Evolutionary conservation across 2,888 invertebrate species (phyloP), one percentile per base, ranked within the genome.

Genomic region (Eupithecia insigniata): DNA sequence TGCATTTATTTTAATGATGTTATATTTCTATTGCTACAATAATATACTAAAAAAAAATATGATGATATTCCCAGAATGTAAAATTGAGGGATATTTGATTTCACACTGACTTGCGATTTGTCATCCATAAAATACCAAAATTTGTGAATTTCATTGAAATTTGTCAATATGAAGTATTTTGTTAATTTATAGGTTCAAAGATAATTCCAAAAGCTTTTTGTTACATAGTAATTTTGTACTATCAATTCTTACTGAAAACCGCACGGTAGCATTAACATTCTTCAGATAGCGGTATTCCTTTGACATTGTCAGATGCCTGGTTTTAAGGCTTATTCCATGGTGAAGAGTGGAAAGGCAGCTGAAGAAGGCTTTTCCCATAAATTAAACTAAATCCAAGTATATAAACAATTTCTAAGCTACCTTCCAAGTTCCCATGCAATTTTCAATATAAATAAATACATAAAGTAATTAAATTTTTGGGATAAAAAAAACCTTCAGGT

Each of bases 241-340:
- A 78, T 77, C 74, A 75, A 72, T 75, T 75, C 78, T 76, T 74
- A 76, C 74, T 79, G 75, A 75, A 78, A 79, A 78, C 77, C 78
- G 69, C 77, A 72, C 65, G 69, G 62, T 43, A 78, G 76, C 78
- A 83, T 83, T 82, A 82, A 81, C 79, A 82, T 84, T 83, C 83
- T 81, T 80, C 79, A 76, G 81, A 81, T 84, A 81, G 76, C 79
- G 76, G 78, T 76, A 79, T 80, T 77, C 79, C 82, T 82, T 87
- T 87, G 85, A 82, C 83, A 84, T 81, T 84, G 84, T 80, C 81
- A 82, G 79, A 84, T 83, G 82, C 83, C 81, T 81, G 80, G 79
- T 74, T 83, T 82, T 83, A 69, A 60, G 69, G 62, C 58, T 43
- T 28, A 14, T 18, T 34, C 14, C 76, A 72, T 68, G 62, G 67